Evolutionary conservation across 2,113 vertebrate genomes (phyloP).

Genomic region (Girardinichthys multiradiatus): DNA sequence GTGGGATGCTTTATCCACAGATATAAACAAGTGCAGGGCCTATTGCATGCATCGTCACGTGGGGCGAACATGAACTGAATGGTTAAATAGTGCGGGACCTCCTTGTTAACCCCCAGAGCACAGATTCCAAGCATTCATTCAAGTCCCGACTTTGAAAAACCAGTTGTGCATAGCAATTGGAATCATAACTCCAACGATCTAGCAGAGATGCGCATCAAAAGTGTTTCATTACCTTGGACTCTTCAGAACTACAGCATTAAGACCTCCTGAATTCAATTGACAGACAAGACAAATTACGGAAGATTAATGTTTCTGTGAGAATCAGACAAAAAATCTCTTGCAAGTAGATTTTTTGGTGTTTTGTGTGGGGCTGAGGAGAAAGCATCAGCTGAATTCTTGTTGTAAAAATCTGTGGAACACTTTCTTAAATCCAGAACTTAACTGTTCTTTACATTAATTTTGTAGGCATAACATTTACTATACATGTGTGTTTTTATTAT

Average conservation of each 20-base stretch:
- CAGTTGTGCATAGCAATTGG: constrained; percentile 73
- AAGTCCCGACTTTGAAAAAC: constrained; percentile 71
- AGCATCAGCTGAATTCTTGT: background rate
- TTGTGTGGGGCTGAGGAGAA: background rate
- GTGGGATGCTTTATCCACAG: constrained; percentile 76
- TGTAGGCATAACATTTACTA: too few species aligned
- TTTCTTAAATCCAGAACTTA: background rate
- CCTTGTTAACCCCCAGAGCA: constrained; percentile 78
- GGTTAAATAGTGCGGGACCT: constrained; percentile 73
- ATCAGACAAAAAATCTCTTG: constrained; percentile 1
- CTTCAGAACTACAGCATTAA: constrained; percentile 22
- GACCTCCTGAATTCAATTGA: constrained; percentile 46
- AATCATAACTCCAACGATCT: constrained; percentile 65
- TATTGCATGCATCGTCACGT: constrained; percentile 75
- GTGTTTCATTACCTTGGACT: constrained; percentile 66
- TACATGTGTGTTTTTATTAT: too few species aligned
- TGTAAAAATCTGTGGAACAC: background rate
- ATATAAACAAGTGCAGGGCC: constrained; percentile 77
- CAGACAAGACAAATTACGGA: constrained; percentile 19
- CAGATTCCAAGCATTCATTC: constrained; percentile 69
- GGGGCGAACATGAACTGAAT: constrained; percentile 72
- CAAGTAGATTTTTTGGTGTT: background rate
- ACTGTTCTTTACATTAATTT: background rate
- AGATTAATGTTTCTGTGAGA: constrained; percentile 26
- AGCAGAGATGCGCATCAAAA: constrained; percentile 13